A percentile compares a stretch with the other conserved stretches of the same genome.
Evolutionary conservation across 2,113 vertebrate genomes (phyloP).

Genomic region (Neotoma lepida): DNA sequence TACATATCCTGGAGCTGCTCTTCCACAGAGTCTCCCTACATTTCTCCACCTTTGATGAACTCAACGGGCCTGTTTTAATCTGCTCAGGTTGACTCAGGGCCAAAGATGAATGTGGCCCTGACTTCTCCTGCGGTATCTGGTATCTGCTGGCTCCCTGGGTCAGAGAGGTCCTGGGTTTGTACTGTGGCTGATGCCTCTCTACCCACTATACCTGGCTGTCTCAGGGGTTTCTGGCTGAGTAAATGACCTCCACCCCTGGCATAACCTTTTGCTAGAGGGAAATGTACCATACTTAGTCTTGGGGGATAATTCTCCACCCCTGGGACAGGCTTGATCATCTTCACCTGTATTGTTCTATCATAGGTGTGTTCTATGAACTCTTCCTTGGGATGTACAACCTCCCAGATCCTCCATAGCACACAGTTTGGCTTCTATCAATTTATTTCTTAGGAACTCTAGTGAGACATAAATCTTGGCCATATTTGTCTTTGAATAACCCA

Average conservation of each 20-base stretch:
- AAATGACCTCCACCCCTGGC: background rate
- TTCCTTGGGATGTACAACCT: background rate
- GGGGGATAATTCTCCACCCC: background rate
- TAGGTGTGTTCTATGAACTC: background rate
- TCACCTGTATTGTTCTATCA: background rate
- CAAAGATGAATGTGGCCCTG: background rate
- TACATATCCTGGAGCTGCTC: background rate
- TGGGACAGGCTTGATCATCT: background rate
- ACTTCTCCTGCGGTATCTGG: background rate
- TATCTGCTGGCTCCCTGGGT: background rate
- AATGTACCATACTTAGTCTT: background rate
- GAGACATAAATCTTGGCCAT: background rate
- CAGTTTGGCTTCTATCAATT: background rate
- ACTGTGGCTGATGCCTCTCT: background rate
- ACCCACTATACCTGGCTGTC: background rate
- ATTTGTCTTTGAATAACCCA: background rate
- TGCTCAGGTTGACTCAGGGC: background rate
- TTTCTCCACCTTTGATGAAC: background rate
- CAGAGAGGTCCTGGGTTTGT: background rate
- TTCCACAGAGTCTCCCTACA: background rate
- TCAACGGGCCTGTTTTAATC: background rate
- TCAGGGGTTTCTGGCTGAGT: background rate
- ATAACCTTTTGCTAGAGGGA: background rate
- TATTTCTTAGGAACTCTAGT: background rate
- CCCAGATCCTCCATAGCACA: background rate